These are phyloP conservation scores for Zingel zingel DNA, from an alignment of 2,113 vertebrate genomes.

Conservation along the genomic window DNA sequence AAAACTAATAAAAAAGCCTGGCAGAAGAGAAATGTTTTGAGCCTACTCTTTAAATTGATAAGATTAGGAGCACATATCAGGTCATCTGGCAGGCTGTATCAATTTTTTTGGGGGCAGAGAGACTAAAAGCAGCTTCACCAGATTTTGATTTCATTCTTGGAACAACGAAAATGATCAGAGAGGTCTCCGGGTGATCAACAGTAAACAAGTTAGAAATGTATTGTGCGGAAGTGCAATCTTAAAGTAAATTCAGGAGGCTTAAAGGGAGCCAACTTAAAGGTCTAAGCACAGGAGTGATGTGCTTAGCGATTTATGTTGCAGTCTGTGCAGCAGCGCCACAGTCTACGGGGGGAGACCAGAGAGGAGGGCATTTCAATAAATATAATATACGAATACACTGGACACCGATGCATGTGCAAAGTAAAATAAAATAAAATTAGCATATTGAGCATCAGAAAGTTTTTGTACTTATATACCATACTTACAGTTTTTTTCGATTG, in stretches of 20 bases:
- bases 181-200: constrained; percentile 62
- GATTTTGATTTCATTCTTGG: constrained; percentile 61
- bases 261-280: constrained; percentile 35
- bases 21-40: constrained; percentile 64
- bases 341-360: neutral
- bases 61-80: constrained; percentile 66
- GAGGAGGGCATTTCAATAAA: neutral
- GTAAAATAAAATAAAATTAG: constrained; percentile 6
- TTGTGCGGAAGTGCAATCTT: constrained; percentile 40
- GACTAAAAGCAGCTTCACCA: constrained; percentile 60
- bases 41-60: constrained; percentile 70
- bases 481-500: neutral
- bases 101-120: constrained; percentile 43
- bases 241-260: constrained; percentile 44
- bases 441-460: constrained; percentile 15
- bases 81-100: constrained; percentile 63
- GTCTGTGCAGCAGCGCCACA: neutral
- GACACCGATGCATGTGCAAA: neutral
- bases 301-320: constrained; percentile 11
- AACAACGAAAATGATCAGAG: constrained; percentile 54
- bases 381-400: neutral
- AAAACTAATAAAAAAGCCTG: constrained; percentile 71
- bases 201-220: constrained; percentile 42
- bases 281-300: constrained; percentile 30
- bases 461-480: constrained; percentile 2